A percentile compares a stretch with the other conserved stretches of the same genome.
These are phyloP conservation scores for Turnix velox DNA, from an alignment of 2,113 vertebrate genomes.

Conservation along the genomic window DNA sequence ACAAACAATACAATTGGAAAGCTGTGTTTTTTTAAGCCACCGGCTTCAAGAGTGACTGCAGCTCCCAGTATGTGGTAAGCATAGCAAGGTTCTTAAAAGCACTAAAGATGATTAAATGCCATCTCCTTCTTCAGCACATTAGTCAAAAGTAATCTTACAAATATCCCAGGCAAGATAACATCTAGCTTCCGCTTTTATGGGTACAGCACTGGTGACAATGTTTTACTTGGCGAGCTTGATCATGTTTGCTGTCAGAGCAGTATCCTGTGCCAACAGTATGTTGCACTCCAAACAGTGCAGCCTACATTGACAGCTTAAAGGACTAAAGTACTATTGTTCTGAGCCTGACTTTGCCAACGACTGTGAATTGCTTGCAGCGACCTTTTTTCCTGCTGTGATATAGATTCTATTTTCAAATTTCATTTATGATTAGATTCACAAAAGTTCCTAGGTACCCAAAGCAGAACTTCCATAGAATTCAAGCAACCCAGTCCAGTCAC, in stretches of 20 bases:
- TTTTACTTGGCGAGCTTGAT: background rate
- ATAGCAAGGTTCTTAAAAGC: background rate
- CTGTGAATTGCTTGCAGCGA: background rate
- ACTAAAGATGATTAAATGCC: background rate
- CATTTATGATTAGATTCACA: background rate
- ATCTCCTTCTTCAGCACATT: background rate
- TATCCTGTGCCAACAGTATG: background rate
- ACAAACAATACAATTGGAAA: background rate
- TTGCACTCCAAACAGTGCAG: background rate
- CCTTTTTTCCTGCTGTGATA: background rate
- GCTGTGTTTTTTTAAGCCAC: background rate
- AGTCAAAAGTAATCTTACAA: slow-evolving; percentile 29
- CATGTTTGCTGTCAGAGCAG: background rate
- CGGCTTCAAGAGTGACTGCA: background rate
- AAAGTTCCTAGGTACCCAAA: background rate
- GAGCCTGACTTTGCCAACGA: background rate
- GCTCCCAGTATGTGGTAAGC: background rate
- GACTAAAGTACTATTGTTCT: background rate
- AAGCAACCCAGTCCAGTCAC: background rate
- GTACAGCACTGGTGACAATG: background rate
- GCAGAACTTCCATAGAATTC: background rate
- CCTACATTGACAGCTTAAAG: background rate
- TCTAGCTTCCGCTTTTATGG: background rate
- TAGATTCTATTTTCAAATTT: background rate
- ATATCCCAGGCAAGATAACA: background rate